These are phyloP conservation scores for Pterostichus madidus DNA, from an alignment of 2,888 invertebrate species.

Conservation along the genomic window DNA sequence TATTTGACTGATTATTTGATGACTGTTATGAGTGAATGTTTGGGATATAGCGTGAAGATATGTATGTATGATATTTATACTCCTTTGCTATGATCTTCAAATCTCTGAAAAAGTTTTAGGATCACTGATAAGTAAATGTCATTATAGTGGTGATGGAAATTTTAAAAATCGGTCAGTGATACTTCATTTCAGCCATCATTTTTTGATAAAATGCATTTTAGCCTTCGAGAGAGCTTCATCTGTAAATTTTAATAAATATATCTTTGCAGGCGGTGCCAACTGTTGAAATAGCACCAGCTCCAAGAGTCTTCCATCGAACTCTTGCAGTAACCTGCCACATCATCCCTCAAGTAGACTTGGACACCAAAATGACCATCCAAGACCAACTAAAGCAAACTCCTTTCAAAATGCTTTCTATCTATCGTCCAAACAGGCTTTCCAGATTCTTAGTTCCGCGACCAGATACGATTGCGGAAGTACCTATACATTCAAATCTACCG, in stretches of 20 bases:
- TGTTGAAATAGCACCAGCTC: constrained; percentile 1
- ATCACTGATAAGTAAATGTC: no score
- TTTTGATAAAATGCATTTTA: no score
- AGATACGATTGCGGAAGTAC: neutral
- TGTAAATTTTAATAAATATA: no score
- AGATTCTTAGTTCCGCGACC: neutral
- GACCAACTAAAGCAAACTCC: constrained; percentile 46
- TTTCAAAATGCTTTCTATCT: neutral
- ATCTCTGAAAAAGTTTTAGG: no score
- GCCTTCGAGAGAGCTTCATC: neutral
- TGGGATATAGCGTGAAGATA: no score
- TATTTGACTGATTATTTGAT: no score
- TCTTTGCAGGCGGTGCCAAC: neutral
- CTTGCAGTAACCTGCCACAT: constrained; percentile 20
- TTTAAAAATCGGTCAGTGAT: no score
- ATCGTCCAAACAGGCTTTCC: neutral
- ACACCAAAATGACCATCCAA: constrained; percentile 41
- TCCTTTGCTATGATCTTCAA: no score
- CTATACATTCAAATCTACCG: neutral
- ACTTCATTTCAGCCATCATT: no score
- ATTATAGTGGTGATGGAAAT: no score
- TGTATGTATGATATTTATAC: no score
- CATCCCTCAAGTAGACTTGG: constrained; percentile 16
- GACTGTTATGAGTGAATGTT: no score
- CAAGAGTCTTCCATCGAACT: constrained; percentile 39